Evolutionary conservation across 2,113 vertebrate genomes (phyloP), one percentile per base, ranked within the genome.

Genomic region (Nipponia nippon): DNA sequence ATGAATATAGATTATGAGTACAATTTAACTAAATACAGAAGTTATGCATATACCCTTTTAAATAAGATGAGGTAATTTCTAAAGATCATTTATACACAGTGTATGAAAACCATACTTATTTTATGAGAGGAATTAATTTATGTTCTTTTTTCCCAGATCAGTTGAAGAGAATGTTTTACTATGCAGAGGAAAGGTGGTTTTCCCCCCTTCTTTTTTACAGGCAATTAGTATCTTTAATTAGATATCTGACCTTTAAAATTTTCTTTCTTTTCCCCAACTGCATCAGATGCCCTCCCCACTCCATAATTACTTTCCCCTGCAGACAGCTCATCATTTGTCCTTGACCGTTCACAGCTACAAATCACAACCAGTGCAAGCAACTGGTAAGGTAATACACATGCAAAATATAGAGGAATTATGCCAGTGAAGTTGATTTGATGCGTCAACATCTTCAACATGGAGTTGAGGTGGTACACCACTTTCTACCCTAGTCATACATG

Each of bases 241-340:
- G 76, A 46, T 75, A 90, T 13, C 63, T 94, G 83, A 95, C 83
- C 67, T 93, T 93, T 89, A 80, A 44, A 46, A 16, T 95, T 77
- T 90, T 93, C 50, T 61, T 83, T 83, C 44, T 69, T 73, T 67
- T 50, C 29, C 50, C 10, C 46, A 77, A 36, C 40, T 89, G 55
- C 49, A 88, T 70, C 34, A 90, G 75, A 47, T 78, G 23, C 22
- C 42, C 53, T 11, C 9, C 16, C 8, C 30, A 23, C 16, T 12
- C 40, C 23, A 6, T 81, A 83, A 83, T 70, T 90, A 66, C 26
- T 78, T 72, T 81, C 30, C 42, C 42, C 55, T 70, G 56, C 34
- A 89, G 75, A 83, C 26, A 80, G 27, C 18, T 88, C 40, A 13
- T 76, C 29, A 67, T 70, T 83, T 89, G 62, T 90, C 71, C 80